These are phyloP conservation scores for Lasiurus cinereus DNA, from an alignment of 2,113 vertebrate genomes.

Conservation along the genomic window DNA sequence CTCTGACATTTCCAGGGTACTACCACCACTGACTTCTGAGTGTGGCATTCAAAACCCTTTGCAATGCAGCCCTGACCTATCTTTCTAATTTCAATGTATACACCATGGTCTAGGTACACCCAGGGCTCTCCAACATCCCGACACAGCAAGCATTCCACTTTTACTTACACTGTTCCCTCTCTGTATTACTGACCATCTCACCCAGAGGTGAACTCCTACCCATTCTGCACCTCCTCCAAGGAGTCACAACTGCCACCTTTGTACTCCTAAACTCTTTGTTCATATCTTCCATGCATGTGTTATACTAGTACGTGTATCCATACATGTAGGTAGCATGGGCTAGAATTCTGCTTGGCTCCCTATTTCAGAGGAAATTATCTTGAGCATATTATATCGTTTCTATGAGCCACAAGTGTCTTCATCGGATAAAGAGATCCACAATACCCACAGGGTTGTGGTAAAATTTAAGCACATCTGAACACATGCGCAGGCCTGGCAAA, in stretches of 20 bases:
- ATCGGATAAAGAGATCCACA: background rate
- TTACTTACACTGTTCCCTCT: background rate
- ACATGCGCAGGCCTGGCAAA: background rate
- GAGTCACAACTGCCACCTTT: background rate
- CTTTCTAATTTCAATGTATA: background rate
- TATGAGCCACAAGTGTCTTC: background rate
- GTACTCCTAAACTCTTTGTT: background rate
- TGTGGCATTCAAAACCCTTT: background rate
- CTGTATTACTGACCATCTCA: fast-evolving
- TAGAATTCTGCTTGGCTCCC: background rate
- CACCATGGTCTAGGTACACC: background rate
- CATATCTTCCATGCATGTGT: background rate
- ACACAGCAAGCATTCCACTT: background rate
- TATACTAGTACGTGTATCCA: background rate
- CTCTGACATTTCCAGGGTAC: background rate
- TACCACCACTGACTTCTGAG: background rate
- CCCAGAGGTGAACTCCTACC: background rate
- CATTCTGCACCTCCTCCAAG: background rate
- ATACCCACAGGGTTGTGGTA: background rate
- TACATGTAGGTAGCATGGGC: background rate
- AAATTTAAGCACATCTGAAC: background rate
- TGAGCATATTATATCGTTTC: background rate
- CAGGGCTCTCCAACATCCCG: background rate
- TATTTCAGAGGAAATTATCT: background rate
- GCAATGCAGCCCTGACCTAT: background rate